These are phyloP conservation scores for Sussaba pulchella DNA, from an alignment of 2,888 invertebrate species.

Conservation along the genomic window DNA sequence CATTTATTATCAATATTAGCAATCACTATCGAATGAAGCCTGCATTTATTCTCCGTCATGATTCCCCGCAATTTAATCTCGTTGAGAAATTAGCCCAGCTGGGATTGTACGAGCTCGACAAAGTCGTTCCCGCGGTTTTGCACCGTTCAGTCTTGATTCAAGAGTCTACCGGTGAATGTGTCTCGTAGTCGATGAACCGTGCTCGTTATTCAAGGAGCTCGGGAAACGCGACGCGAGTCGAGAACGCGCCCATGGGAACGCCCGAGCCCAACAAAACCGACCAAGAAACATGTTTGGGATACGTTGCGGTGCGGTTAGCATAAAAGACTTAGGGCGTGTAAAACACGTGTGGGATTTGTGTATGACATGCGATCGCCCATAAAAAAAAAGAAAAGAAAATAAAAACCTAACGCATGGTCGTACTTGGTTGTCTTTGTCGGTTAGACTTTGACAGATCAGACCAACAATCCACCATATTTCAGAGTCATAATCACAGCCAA, in stretches of 20 bases:
- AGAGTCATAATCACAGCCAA: conserved; percentile 8
- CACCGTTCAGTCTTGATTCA: neutral
- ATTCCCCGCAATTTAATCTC: neutral
- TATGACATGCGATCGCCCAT: conserved; percentile 68
- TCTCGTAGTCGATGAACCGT: conserved; percentile 61
- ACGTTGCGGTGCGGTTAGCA: conserved; percentile 16
- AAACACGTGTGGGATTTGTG: conserved; percentile 61
- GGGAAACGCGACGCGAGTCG: conserved; percentile 36
- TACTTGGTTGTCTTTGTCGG: conserved; percentile 61
- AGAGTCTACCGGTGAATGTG: conserved; percentile 46
- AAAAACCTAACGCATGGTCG: conserved; percentile 69
- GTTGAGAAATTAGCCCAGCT: neutral
- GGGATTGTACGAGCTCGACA: conserved; percentile 7
- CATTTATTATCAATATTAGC: no score
- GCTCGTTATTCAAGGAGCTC: conserved; percentile 55
- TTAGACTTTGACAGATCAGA: conserved; percentile 51
- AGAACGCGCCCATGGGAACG: conserved; percentile 61
- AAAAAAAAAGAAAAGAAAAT: conserved; percentile 20
- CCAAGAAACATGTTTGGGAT: conserved; percentile 40
- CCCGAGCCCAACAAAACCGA: conserved; percentile 20
- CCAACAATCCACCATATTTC: conserved; percentile 64
- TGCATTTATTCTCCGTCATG: neutral
- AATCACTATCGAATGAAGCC: no score
- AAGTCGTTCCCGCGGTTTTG: conserved; percentile 3
- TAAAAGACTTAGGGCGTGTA: conserved; percentile 63